Base-by-base conservation (phyloP, 2,888 invertebrate species). In the Phaedon cochleariae region DNA sequence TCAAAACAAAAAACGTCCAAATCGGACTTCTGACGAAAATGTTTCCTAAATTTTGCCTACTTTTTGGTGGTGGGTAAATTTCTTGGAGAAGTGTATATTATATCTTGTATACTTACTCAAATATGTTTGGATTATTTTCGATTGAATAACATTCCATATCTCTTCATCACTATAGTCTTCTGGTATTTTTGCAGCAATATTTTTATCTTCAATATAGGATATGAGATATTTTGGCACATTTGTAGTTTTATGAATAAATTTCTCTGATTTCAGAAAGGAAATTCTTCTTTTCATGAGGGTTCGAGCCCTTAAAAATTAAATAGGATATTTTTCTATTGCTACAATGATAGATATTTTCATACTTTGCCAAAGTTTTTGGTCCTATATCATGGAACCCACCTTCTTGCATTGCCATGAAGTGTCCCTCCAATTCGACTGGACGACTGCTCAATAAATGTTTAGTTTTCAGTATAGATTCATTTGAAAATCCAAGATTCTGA, bases 361-460 rank as follows among this genome's bases (percentile, higher is more conserved):
- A 80, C 80, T 73, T 77, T 21, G 70, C 54, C 61, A 82, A 67
- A 34, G 75, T 53, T 45, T 57, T 26, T 4, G 79, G 73, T 61
- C 68, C 70, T 18, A 87, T 77, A 12, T 78, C 68, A 1, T 74
- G 65, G 70, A 90, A 89, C 15, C 88, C 87, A 76, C 89, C 89
- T 81, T 91, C 91, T 68, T 82, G 83, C 12, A 91, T 80, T 49
- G 89, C 86, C 74, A 85, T 84, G 65, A 87, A 87, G 73, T 90
- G 89, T 74, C 90, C 89, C 55, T 87, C 86, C 74, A 90, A 79
- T 29, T 87, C 86, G 21, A 86, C 81, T 1, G 86, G 85, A 73
- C 86, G 86, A 78, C 86, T 84, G 59, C 85, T 85, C n/a, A 91
- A 84, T 2, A 91, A 65, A 29, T 7, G 85, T 0, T 88, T 87